A percentile compares a stretch with the other conserved stretches of the same genome.
These are phyloP conservation scores for Zonotrichia leucophrys DNA, from an alignment of 2,113 vertebrate genomes.

Conservation along the genomic window DNA sequence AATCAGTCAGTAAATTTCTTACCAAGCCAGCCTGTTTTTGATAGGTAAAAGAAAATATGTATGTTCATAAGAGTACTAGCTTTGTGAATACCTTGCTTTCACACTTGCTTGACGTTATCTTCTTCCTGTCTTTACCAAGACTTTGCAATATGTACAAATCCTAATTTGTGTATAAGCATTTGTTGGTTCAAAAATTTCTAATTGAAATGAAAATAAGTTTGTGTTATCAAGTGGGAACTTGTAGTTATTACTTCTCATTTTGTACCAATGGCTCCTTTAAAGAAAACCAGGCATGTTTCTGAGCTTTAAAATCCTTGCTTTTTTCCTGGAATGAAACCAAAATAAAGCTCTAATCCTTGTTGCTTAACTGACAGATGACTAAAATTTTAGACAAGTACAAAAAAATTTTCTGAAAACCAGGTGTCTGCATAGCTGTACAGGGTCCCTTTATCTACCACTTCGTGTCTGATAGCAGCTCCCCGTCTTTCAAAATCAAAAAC, in stretches of 20 bases:
- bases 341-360: neutral
- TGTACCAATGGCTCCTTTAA: neutral
- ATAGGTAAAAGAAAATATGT: neutral
- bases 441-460: neutral
- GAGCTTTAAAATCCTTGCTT: neutral
- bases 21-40: neutral
- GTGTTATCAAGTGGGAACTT: neutral
- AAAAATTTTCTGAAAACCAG: neutral
- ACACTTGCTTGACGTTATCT: neutral
- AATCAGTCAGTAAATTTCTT: neutral
- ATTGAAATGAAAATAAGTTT: neutral
- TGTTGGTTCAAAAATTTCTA: neutral
- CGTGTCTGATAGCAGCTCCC: neutral
- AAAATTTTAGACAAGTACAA: neutral
- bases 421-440: neutral
- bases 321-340: neutral
- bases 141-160: neutral
- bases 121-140: neutral
- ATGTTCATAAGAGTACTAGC: neutral
- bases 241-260: neutral
- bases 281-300: neutral
- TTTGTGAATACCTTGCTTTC: neutral
- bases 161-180: neutral
- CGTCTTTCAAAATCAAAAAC: constrained; percentile 2
- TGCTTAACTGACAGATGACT: neutral